Percentiles rank a stretch among this genome's conserved stretches.
These are phyloP conservation scores for Zingel zingel DNA, from an alignment of 2,113 vertebrate species.

Conservation along the genomic window DNA sequence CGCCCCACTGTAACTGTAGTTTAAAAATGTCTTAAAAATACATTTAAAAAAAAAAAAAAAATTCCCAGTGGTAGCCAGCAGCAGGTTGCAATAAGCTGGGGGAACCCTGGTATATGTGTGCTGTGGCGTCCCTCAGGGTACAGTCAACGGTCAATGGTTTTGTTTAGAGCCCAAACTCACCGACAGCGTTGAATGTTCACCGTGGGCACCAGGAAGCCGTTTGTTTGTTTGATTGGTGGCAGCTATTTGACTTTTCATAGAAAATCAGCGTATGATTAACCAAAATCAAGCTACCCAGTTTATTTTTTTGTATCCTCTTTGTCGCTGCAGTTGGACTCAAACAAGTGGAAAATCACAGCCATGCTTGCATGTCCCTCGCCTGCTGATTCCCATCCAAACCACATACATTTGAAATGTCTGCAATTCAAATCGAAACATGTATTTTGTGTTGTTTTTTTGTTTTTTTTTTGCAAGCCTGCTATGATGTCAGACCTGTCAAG, in stretches of 20 bases:
- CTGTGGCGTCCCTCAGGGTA: constrained; percentile 92
- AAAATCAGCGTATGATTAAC: background rate
- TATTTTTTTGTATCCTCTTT: constrained; percentile 11
- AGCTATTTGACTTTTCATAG: background rate
- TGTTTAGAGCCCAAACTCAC: constrained; percentile 93
- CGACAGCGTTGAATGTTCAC: constrained; percentile 99
- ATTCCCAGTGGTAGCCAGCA: no score
- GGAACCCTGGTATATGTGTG: background rate
- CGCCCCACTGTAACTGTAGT: no score
- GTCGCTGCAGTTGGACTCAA: constrained; percentile 21
- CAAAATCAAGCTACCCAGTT: background rate
- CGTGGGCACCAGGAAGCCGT: constrained; percentile 83
- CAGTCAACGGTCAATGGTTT: constrained; percentile 99
- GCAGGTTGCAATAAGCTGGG: no score
- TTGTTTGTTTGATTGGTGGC: background rate
- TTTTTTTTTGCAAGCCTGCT: background rate
- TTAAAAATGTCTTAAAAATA: no score
- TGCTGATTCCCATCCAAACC: constrained; percentile 16
- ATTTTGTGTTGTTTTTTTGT: background rate
- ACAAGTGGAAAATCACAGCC: constrained; percentile 38
- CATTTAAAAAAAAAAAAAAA: no score
- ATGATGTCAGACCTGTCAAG: constrained; percentile 25
- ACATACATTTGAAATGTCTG: constrained; percentile 26
- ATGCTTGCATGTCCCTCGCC: background rate
- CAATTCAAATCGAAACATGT: constrained; percentile 21